Conservation (phyloP, 1,140 invertebrate species). For the Tetramorium parvispinum region DNA sequence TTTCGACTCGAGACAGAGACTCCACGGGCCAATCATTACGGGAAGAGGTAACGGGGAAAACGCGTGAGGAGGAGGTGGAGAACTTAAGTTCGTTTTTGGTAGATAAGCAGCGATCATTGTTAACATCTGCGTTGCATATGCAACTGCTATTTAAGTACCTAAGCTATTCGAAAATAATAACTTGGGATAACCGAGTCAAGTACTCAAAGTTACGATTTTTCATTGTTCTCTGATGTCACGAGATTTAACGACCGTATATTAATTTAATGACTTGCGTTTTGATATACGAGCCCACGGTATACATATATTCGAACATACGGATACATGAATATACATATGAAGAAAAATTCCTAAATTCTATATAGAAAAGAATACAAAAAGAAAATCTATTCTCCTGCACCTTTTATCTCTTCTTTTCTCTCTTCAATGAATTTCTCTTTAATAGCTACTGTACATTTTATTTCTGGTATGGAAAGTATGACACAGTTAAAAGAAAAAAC, state of each 20-base stretch:
- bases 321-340: neutral
- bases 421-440: neutral
- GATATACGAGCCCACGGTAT: neutral
- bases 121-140: neutral
- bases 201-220: too few species aligned
- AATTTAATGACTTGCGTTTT: neutral
- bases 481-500: constrained; percentile 8
- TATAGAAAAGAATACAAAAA: constrained; percentile 23
- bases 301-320: neutral
- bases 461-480: neutral
- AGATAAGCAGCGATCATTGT: neutral
- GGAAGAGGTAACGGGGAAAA: neutral
- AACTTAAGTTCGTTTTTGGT: neutral
- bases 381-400: neutral
- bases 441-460: neutral
- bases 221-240: too few species aligned
- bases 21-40: neutral
- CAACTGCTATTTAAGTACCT: neutral
- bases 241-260: neutral
- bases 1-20: neutral
- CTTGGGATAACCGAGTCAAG: too few species aligned
- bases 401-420: neutral
- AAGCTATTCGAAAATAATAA: neutral
- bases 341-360: neutral
- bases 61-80: neutral